phyloP scores from a whole-genome alignment of 2,797 vertebrate genomes.

The Sebastes cheni region DNA sequence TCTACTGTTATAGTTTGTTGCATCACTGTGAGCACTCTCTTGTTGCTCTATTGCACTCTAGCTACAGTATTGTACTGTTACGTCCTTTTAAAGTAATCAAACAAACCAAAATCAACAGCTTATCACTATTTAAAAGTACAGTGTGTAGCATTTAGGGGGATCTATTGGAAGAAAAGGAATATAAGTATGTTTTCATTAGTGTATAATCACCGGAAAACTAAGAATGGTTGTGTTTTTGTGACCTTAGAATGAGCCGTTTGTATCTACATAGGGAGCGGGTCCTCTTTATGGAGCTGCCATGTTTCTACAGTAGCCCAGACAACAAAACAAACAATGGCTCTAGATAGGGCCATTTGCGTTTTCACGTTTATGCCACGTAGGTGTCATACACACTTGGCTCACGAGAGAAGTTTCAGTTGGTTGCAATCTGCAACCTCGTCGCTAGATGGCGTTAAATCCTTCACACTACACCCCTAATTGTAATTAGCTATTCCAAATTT shows the following conservation, averaged over 20 bases:
- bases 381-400: no score
- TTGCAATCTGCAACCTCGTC: not conserved
- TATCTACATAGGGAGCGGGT: no score
- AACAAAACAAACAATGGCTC: no score
- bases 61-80: not conserved
- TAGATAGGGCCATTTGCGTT: no score
- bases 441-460: not conserved
- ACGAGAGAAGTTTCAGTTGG: not conserved
- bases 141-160: not conserved
- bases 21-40: not conserved
- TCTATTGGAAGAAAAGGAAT: not conserved
- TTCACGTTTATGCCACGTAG: no score
- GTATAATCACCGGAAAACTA: no score
- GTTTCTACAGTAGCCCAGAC: no score
- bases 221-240: no score
- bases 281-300: no score
- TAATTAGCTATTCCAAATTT: not conserved
- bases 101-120: constrained; percentile 13
- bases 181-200: not conserved
- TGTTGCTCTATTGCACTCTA: not conserved
- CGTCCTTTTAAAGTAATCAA: constrained; percentile 15
- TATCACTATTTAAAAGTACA: not conserved
- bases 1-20: not conserved
- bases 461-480: not conserved
- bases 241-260: no score